Conservation (phyloP, 2,888 invertebrate genomes). For the Monoplex corrugatus region DNA sequence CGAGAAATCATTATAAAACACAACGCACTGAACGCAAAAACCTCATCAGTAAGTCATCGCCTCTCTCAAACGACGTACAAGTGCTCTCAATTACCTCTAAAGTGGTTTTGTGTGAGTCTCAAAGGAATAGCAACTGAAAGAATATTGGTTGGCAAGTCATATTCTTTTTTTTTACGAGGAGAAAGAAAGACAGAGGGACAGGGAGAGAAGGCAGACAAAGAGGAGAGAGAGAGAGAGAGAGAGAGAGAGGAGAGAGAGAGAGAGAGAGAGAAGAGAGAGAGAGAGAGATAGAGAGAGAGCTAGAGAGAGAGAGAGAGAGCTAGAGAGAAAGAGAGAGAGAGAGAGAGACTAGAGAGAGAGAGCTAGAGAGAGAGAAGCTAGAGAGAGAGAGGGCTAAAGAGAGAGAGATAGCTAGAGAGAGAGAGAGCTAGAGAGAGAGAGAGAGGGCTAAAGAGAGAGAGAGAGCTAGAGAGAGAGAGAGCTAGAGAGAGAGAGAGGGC, state of each 20-base stretch:
- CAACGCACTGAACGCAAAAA: too few relatives aligned
- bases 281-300: background rate
- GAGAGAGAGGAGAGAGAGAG: background rate
- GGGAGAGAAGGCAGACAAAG: background rate
- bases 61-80: too few relatives aligned
- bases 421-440: background rate
- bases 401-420: background rate
- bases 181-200: too few relatives aligned
- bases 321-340: background rate
- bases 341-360: background rate
- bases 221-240: background rate
- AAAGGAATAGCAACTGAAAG: too few relatives aligned
- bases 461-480: background rate
- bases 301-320: background rate
- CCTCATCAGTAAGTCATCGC: too few relatives aligned
- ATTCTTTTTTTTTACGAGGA: too few relatives aligned
- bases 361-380: too few relatives aligned
- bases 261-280: background rate
- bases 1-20: too few relatives aligned
- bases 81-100: too few relatives aligned
- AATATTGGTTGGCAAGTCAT: too few relatives aligned
- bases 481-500: background rate
- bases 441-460: background rate
- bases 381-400: background rate
- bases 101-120: too few relatives aligned